Base-by-base conservation (phyloP, 92 coral and sea anemone genomes). In the Epizoanthus ramosus region DNA sequence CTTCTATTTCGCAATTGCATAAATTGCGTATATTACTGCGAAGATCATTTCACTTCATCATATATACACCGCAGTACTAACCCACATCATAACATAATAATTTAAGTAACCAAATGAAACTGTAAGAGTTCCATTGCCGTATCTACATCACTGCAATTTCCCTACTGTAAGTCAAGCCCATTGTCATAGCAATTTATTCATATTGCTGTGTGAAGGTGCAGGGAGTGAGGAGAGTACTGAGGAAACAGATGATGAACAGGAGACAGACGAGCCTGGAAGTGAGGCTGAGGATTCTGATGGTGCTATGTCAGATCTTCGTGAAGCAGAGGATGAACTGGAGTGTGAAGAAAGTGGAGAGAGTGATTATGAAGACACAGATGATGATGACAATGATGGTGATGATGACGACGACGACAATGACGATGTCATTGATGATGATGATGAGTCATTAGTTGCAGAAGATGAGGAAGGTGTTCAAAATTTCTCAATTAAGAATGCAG, bases 401-500 rank as follows among this genome's bases (percentile, higher is more conserved):
- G 87, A 71, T 18, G 65, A 60, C n/a, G n/a, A n/a, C n/a, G n/a
- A n/a, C n/a, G n/a, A n/a, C n/a, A n/a, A n/a, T n/a, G n/a, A n/a
- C n/a, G n/a, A n/a, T n/a, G n/a, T n/a, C n/a, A n/a, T n/a, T 50
- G 85, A 59, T 17, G 85, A 80, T 19, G 73, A 47, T 37, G 85
- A 84, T 47, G 89, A 19, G 17, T 69, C 72, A 21, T 63, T 59
- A 14, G 82, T 65, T 23, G 87, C 75, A 28, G 87, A 91, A 28
- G 74, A 89, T 4, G 76, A 72, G 6, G 85, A 54, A 67, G 87
- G 87, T 76, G 81, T 93, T 79, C 86, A 87, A 68, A 87, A 74
- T 19, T 92, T 93, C 79, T 90, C 90, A 57, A 37, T 89, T 33
- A 64, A 89, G 80, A 87, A 74, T 65, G 74, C 65, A 57, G 85